Evolutionary conservation across 2,113 vertebrate species (phyloP).

Genomic region (Tachuris rubrigastra): DNA sequence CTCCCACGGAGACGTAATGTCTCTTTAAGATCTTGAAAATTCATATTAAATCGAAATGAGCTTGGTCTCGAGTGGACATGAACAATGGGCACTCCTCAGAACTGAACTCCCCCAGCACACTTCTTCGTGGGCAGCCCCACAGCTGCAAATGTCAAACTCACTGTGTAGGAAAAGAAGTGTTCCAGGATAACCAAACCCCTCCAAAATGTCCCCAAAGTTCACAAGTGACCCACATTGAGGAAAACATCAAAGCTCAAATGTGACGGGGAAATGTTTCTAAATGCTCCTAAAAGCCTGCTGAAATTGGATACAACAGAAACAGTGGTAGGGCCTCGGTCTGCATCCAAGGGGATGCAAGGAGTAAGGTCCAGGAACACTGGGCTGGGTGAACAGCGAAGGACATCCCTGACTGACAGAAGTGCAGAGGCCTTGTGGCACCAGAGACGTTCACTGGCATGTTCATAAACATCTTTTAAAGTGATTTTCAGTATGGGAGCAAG

Average conservation of each 20-base stretch:
- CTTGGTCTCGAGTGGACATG: neutral
- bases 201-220: neutral
- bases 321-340: neutral
- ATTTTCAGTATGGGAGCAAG: neutral
- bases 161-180: neutral
- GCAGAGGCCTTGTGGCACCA: neutral
- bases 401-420: neutral
- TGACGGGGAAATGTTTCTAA: neutral
- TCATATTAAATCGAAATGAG: neutral
- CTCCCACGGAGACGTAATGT: neutral
- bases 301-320: neutral
- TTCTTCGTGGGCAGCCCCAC: fast-evolving
- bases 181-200: neutral
- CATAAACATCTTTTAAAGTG: neutral
- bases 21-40: neutral
- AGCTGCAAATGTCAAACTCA: neutral
- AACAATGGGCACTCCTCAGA: neutral
- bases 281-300: neutral
- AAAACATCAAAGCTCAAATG: neutral
- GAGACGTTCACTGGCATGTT: neutral
- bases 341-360: neutral
- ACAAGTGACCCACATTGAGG: fast-evolving
- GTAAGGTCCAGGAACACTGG: neutral
- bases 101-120: neutral
- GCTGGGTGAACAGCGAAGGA: neutral